Evolutionary conservation across 2,797 vertebrate genomes (phyloP), one percentile per base, ranked within the genome.

Genomic region (Buceros bicornis): DNA sequence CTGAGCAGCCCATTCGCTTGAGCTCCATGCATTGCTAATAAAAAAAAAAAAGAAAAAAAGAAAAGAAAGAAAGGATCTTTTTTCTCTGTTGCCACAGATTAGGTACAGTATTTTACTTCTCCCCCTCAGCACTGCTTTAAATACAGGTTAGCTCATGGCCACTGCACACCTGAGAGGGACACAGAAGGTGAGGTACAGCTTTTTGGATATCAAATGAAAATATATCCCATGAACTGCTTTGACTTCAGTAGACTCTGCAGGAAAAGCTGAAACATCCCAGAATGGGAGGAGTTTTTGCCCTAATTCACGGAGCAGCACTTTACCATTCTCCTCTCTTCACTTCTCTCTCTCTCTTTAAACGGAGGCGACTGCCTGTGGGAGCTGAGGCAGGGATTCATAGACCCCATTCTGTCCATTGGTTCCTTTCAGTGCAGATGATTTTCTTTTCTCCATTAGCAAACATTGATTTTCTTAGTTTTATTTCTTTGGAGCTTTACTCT

Each of bases 381-480:
- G n/a, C 57, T 20, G 31, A 90, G 73, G 51, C 60, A 62, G 61
- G 42, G 40, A 65, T 50, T 81, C 48, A 92, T 6, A 83, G 78
- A 92, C 35, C 71, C 64, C 83, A 70, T 96, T 91, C 90, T 74
- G 91, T 42, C 74, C 95, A 79, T 90, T 77, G 77, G 84, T 91
- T 95, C 71, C 35, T 90, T 95, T 83, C 60, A 58, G 54, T 92
- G 82, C 60, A 82, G 90, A 64, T 90, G 79, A 86, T 53, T 72
- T 61, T 71, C 65, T 66, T 86, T 77, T 71, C 54, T 69, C 60
- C 20, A 17, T 90, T 94, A 89, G 65, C 61, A 90, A 93, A 92
- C 90, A 97, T 93, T 82, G 97, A 98, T 97, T 97, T 97, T 97
- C 86, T 84, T 92, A 76, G 90, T 87, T 91, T 94, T 90, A 77